Base-by-base conservation (phyloP, 2,888 invertebrate genomes). In the Calliscelio sp. region DNA sequence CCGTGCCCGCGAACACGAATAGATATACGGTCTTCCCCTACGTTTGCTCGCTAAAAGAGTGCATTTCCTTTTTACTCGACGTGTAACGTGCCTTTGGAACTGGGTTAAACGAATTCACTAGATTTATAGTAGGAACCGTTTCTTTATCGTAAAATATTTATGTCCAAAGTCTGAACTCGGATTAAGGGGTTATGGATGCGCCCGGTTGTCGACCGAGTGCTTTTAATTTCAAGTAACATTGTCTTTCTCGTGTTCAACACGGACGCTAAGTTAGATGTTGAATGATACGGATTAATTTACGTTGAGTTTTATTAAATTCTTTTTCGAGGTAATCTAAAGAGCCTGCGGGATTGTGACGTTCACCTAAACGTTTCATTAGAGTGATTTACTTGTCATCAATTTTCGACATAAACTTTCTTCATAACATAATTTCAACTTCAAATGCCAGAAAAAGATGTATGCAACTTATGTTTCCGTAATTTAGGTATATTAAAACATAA, bases 101-200 rank as follows among this genome's bases (percentile, higher is more conserved):
- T 78, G 63, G 78, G 70, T 78, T 78, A 78, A 78, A 70, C 63
- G 70, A 79, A 79, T 78, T 59, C 70, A 44, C 16, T 41, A 59
- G 61, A 78, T 78, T 70, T 78, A 61, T 78, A 16, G 53, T 28
- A 25, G 38, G 61, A 61, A 51, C 70, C 70, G 41, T 79, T 79
- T 63, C 71, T 71, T 71, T 65, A 49, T 73, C 71, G 57, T 80
- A 55, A 71, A 71, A 80, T 80, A 80, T 80, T 80, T 80, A 79
- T 53, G 70, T 44, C 61, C 28, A 24, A 53, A 61, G 70, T 78
- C 78, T 59, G 51, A 63, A 78, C 70, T 20, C 14, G 63, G 61
- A 78, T 78, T 78, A 78, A 25, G 63, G 32, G 61, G 41, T 61
- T 61, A 63, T 44, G 24, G 51, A 78, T 70, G 44, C 44, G 44